Evolutionary conservation across 2,113 vertebrate genomes (phyloP), one percentile per base, ranked within the genome.

Genomic region (Ploceus nigricollis): DNA sequence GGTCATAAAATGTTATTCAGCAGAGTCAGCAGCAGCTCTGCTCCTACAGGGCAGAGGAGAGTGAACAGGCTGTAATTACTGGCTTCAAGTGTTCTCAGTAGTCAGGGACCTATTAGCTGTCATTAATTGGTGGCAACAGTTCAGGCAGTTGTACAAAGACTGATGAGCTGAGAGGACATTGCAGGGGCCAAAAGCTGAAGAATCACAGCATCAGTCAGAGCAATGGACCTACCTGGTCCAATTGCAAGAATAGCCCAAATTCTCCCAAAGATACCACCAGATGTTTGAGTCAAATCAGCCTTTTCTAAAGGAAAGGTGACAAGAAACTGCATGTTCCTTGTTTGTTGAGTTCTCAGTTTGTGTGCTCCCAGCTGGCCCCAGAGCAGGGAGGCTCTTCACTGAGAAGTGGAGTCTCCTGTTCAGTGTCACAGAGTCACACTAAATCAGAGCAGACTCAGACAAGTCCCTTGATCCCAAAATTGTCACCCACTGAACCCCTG

Each of bases 31-130:
- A 82, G 60, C 84, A 94, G 73, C 53, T 82, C 81, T 82, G 81
- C 90, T 93, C 65, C 81, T 82, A 51, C 90, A 75, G 82, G 65
- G 93, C 87, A 89, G 24, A 87, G 64, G 56, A 82, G 69, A 71
- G 81, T 68, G 93, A 91, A 51, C 78, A 85, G 84, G 60, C 65
- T 95, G 92, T 82, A 93, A 95, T 95, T 93, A 93, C 56, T 79
- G 81, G 14, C 87, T 84, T 91, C 51, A 44, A 81, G 84, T 44
- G 84, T 78, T 93, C 77, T 87, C 77, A 60, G 78, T 87, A 79
- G 81, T 71, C 81, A 71, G 90, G 69, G 90, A 78, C 87, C 77
- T 89, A 89, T 91, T 93, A 93, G 57, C 93, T 75, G 1, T 58
- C 72, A 75, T 83, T 97, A 97, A 93, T 94, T 87, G 84, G 57